A percentile compares a stretch with the other conserved stretches of the same genome.
Evolutionary conservation across 2,888 invertebrate genomes (phyloP).

Genomic region (Acleris sparsana): DNA sequence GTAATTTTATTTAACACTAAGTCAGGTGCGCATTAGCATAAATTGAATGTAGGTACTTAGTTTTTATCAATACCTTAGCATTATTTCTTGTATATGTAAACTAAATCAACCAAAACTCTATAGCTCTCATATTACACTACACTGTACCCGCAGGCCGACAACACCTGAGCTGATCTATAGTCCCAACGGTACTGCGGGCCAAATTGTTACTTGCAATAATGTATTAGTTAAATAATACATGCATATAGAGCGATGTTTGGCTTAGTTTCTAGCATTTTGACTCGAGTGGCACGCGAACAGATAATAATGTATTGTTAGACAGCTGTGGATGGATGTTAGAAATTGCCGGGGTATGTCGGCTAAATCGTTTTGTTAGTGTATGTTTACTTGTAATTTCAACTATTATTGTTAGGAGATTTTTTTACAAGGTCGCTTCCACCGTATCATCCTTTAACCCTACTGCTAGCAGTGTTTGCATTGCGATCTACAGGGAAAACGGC

Average conservation of each 20-base stretch:
- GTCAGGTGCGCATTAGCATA: no score
- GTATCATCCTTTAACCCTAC: no score
- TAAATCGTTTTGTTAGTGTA: no score
- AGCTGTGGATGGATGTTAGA: conserved; percentile 4
- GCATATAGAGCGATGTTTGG: conserved; percentile 37
- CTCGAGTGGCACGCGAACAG: conserved; percentile 11
- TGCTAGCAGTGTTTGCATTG: no score
- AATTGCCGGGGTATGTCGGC: not conserved
- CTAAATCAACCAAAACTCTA: not conserved
- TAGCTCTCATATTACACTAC: conserved; percentile 43
- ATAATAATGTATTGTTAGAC: conserved; percentile 25
- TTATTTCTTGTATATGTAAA: not conserved
- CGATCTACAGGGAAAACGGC: no score
- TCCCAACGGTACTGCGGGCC: conserved; percentile 77
- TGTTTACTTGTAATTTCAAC: no score
- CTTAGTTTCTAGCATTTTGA: conserved; percentile 29
- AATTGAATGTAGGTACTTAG: no score
- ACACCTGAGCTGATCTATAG: conserved; percentile 80
- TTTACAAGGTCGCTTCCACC: no score
- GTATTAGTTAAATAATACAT: conserved; percentile 65
- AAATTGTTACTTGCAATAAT: conserved; percentile 77
- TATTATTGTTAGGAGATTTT: no score
- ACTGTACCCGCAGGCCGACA: conserved; percentile 72
- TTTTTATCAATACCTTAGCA: not conserved
- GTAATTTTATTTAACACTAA: no score